Conservation (phyloP, 2,797 vertebrate genomes). For the Typhlichthys subterraneus region DNA sequence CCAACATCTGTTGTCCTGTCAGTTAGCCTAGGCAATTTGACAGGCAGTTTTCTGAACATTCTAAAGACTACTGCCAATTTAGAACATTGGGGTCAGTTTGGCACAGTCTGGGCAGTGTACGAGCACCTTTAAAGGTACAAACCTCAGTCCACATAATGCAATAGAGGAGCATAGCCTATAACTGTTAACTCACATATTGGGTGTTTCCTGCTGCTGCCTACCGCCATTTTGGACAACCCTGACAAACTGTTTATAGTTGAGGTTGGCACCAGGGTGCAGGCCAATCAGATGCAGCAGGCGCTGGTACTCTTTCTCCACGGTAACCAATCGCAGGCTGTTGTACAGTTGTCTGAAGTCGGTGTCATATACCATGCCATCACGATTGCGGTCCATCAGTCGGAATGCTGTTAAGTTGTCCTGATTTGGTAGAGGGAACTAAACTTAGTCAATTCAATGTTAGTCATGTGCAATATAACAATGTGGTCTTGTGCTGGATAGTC, state of each 20-base stretch:
- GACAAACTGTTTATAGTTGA: constrained; percentile 76
- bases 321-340: constrained; percentile 60
- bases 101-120: no score
- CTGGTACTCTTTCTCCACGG: constrained; percentile 65
- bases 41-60: no score
- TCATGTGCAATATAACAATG: background rate
- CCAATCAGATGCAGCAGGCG: constrained; percentile 66
- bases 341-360: constrained; percentile 68
- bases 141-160: background rate
- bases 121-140: background rate
- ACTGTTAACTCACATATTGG: constrained; percentile 44
- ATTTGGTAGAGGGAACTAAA: constrained; percentile 5
- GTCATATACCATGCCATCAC: constrained; percentile 65
- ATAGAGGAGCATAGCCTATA: background rate
- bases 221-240: constrained; percentile 49
- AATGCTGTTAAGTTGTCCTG: constrained; percentile 78
- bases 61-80: no score
- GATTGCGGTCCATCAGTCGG: constrained; percentile 70
- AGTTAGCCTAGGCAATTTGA: no score
- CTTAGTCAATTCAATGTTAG: background rate
- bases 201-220: constrained; percentile 14
- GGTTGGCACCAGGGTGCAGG: constrained; percentile 50
- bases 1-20: no score
- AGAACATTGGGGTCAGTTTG: no score
- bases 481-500: no score